A percentile compares a stretch with the other conserved stretches of the same genome.
Evolutionary conservation across 2,888 invertebrate species (phyloP).

Genomic region (Eilema caniola): DNA sequence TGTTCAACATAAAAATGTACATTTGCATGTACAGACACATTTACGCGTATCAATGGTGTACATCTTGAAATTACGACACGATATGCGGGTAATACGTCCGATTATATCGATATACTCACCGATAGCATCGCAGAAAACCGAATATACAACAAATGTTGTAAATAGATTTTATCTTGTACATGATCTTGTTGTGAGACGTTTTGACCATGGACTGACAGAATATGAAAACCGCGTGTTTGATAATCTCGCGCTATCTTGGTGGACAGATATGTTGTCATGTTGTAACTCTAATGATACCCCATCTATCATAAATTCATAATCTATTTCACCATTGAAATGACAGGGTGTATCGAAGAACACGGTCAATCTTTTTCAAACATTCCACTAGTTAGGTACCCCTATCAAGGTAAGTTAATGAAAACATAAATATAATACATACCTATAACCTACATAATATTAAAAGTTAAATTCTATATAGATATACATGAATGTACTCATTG

Average conservation of each 20-base stretch:
- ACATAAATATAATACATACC: too few species aligned
- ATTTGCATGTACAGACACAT: background rate
- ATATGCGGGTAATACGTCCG: slow-evolving; percentile 9
- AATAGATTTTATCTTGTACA: slow-evolving; percentile 5
- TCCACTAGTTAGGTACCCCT: background rate
- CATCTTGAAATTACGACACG: slow-evolving; percentile 1
- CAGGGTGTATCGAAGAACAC: background rate
- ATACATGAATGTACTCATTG: too few species aligned
- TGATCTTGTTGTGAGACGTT: slow-evolving; percentile 4
- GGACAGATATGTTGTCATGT: background rate
- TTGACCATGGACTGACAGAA: slow-evolving; percentile 4
- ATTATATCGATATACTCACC: slow-evolving; percentile 4
- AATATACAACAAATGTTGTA: background rate
- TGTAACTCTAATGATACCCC: background rate
- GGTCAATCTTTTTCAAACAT: background rate
- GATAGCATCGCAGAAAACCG: background rate
- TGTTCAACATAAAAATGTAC: background rate
- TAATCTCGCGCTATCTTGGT: background rate
- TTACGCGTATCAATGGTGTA: background rate
- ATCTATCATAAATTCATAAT: background rate
- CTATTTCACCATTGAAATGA: background rate
- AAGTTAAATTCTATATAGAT: too few species aligned
- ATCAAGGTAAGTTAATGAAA: too few species aligned
- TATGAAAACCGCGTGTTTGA: slow-evolving; percentile 1
- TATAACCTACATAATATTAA: too few species aligned